Conservation (phyloP, 2,888 invertebrate species). For the Leptopterna dolabrata region DNA sequence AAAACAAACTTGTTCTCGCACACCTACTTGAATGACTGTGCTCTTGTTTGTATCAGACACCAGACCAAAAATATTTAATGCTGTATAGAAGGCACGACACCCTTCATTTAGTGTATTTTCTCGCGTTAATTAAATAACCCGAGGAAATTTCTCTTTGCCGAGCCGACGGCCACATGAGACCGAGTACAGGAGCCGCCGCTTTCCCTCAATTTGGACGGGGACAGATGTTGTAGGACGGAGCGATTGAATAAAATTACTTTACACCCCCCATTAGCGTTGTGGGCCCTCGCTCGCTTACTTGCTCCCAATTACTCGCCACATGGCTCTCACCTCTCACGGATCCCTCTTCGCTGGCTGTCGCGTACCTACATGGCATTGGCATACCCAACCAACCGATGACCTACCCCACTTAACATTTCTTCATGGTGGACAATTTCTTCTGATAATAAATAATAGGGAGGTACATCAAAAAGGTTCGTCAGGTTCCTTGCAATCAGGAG, state of each 20-base stretch:
- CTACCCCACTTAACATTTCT: not conserved
- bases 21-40: too few relatives aligned
- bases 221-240: constrained; percentile 14
- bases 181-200: not conserved
- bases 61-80: too few relatives aligned
- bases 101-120: not conserved
- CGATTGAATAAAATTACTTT: constrained; percentile 42
- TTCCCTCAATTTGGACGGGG: constrained; percentile 41
- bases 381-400: not conserved
- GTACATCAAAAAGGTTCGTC: too few relatives aligned
- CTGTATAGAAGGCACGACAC: too few relatives aligned
- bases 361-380: not conserved
- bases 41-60: too few relatives aligned
- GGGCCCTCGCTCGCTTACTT: constrained; percentile 35
- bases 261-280: constrained; percentile 24
- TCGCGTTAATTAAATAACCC: not conserved
- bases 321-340: constrained; percentile 10
- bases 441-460: too few relatives aligned
- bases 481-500: too few relatives aligned
- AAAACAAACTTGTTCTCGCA: too few relatives aligned
- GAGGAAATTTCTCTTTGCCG: not conserved
- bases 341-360: not conserved
- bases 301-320: constrained; percentile 35
- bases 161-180: not conserved
- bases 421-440: too few relatives aligned